A percentile compares a stretch with the other conserved stretches of the same genome.
These are phyloP conservation scores for Aphelinus certus DNA, from an alignment of 1,140 invertebrate species.

Conservation along the genomic window DNA sequence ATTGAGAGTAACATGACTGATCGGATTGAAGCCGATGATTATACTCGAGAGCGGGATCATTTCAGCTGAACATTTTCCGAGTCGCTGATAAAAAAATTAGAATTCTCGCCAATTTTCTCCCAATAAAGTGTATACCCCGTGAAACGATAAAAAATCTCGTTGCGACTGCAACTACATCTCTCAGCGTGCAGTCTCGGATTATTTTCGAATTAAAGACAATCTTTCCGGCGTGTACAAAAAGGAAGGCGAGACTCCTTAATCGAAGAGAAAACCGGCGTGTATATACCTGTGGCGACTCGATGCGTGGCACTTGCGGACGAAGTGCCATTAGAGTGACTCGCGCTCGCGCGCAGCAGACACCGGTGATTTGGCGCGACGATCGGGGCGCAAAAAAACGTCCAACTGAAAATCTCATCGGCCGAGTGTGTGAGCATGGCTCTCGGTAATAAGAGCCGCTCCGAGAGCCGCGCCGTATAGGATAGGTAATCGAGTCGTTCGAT, in stretches of 20 bases:
- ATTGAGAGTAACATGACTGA: no score
- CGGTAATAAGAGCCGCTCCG: slow-evolving; percentile 31
- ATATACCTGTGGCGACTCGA: background rate
- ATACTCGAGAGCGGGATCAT: no score
- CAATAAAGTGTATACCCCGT: no score
- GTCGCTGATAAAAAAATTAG: no score
- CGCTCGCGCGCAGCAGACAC: slow-evolving; percentile 16
- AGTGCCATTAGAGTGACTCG: slow-evolving; percentile 36
- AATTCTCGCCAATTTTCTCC: no score
- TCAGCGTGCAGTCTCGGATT: background rate
- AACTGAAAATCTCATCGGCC: slow-evolving; percentile 5
- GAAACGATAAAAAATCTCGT: no score
- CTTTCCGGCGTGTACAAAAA: background rate
- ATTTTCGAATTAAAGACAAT: slow-evolving; percentile 29
- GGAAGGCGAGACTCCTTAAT: background rate
- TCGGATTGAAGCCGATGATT: no score
- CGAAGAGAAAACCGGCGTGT: slow-evolving; percentile 15
- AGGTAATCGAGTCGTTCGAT: slow-evolving; percentile 41
- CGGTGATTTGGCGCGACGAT: slow-evolving; percentile 37
- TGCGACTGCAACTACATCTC: no score
- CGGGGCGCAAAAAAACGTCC: background rate
- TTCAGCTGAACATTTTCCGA: no score
- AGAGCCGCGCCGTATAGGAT: slow-evolving; percentile 13
- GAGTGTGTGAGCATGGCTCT: background rate
- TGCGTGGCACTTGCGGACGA: slow-evolving; percentile 6